Evolutionary conservation across 2,888 invertebrate species (phyloP).

Genomic region (Andrena dorsata): DNA sequence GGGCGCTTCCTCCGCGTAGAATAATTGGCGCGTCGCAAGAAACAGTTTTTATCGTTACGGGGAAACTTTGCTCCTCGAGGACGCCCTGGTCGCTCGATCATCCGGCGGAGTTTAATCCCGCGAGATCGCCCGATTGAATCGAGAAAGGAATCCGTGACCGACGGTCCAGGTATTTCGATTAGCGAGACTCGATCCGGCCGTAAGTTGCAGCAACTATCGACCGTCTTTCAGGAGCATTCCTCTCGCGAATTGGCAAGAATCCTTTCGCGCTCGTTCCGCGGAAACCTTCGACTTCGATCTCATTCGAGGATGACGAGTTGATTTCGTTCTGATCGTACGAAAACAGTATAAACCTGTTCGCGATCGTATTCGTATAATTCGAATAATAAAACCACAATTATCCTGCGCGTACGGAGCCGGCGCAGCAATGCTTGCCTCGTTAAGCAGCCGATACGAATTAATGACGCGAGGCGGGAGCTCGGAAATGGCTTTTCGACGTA

Average conservation of each 20-base stretch:
- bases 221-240: background rate
- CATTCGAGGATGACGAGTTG: too few species aligned
- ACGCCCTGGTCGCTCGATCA: background rate
- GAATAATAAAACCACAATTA: background rate
- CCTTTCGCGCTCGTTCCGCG: background rate
- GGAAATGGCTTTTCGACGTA: conserved; percentile 35
- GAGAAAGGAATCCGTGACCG: conserved; percentile 25
- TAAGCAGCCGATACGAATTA: conserved; percentile 27
- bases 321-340: too few species aligned
- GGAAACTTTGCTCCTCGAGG: conserved; percentile 18
- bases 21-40: conserved; percentile 23
- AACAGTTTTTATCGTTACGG: background rate
- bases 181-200: background rate
- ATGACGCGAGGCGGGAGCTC: background rate
- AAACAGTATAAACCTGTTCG: too few species aligned
- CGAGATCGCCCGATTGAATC: conserved; percentile 22
- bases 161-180: conserved; percentile 21
- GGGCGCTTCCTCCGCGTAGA: background rate
- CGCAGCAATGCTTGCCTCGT: conserved; percentile 11
- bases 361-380: background rate
- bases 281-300: background rate
- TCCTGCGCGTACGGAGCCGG: background rate
- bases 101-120: conserved; percentile 12
- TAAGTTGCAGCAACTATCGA: conserved; percentile 1
- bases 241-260: background rate